Conservation (phyloP, 2,113 vertebrate genomes). For the Ciconia stormi region DNA sequence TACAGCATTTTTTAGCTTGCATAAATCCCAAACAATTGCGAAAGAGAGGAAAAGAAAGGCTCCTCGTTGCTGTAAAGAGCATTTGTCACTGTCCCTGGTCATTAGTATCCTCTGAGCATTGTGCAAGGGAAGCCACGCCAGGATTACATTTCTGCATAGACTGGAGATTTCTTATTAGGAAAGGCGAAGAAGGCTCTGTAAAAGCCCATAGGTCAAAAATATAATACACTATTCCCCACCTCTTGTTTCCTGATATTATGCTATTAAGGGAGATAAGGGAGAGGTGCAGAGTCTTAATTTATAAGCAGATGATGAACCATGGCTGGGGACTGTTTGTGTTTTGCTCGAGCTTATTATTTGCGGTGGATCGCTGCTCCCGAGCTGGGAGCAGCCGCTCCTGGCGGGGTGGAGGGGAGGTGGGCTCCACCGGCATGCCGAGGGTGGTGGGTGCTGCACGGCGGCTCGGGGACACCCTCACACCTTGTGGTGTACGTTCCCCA, state of each 20-base stretch:
- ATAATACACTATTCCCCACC: slow-evolving; percentile 39
- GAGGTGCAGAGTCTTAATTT: slow-evolving; percentile 65
- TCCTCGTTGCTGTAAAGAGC: slow-evolving; percentile 6
- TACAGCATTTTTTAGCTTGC: slow-evolving; percentile 28
- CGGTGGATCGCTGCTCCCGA: neutral
- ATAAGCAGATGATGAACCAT: slow-evolving; percentile 23
- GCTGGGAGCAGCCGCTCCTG: neutral
- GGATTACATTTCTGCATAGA: slow-evolving; percentile 40
- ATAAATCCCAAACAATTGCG: neutral
- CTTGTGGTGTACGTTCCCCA: neutral
- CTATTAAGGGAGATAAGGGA: slow-evolving; percentile 55
- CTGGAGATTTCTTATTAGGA: slow-evolving; percentile 35
- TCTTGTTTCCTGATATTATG: slow-evolving; percentile 45
- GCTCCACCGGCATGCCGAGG: rapidly evolving
- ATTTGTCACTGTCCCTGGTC: slow-evolving; percentile 64
- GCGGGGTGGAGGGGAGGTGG: neutral
- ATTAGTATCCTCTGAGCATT: slow-evolving; percentile 49
- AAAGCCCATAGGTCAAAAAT: slow-evolving; percentile 59
- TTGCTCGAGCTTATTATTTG: slow-evolving; percentile 55
- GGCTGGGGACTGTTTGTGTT: slow-evolving; percentile 48
- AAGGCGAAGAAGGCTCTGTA: slow-evolving; percentile 3
- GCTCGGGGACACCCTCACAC: neutral
- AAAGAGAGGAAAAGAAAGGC: slow-evolving; percentile 27
- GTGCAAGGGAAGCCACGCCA: slow-evolving; percentile 35
- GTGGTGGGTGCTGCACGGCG: neutral